A percentile compares a stretch with the other conserved stretches of the same genome.
Evolutionary conservation across 2,797 vertebrate genomes (phyloP).

Genomic region (Gambelia wislizenii): DNA sequence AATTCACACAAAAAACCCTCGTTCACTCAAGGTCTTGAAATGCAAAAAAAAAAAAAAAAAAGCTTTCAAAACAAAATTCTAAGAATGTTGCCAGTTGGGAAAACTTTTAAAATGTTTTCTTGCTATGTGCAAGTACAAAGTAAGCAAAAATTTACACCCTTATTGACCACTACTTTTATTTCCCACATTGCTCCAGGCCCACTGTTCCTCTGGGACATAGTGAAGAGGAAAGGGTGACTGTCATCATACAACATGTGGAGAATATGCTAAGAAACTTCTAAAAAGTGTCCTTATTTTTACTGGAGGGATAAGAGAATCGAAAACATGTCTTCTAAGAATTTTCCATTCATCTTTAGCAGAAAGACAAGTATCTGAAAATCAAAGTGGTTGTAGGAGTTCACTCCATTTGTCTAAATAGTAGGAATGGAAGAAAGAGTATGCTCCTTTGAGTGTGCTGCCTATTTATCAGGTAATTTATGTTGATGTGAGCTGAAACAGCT

Average conservation of each 20-base stretch:
- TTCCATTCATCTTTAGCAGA: neutral
- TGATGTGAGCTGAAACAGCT: neutral
- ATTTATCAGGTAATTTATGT: slow-evolving; percentile 9
- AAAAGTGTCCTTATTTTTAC: neutral
- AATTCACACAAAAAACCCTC: no score
- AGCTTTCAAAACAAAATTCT: no score
- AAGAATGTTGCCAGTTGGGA: no score
- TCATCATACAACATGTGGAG: neutral
- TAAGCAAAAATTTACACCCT: no score
- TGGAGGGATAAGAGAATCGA: neutral
- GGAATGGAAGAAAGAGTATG: neutral
- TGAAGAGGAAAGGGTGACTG: neutral
- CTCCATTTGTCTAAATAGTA: neutral
- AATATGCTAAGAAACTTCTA: neutral
- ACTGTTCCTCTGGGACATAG: neutral
- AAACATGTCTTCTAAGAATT: neutral
- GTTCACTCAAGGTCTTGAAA: no score
- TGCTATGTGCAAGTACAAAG: no score
- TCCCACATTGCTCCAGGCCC: no score
- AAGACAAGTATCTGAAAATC: neutral
- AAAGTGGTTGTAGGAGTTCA: neutral
- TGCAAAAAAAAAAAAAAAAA: no score
- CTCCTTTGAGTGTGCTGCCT: neutral
- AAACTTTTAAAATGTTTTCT: no score
- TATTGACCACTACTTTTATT: no score